Conservation (phyloP, 2,888 invertebrate species). For the Phaedon cochleariae region DNA sequence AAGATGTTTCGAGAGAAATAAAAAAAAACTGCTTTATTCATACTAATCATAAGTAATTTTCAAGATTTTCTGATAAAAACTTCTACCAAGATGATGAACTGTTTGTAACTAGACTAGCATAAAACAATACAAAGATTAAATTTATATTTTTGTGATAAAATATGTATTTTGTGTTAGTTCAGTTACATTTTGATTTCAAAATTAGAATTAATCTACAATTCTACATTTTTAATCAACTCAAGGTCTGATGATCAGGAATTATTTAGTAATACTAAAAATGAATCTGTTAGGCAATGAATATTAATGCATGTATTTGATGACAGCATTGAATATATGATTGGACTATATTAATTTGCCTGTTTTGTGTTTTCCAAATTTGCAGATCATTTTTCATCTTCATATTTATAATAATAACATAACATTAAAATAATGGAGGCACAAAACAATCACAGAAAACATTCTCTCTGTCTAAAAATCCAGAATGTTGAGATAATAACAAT, state of each 20-base stretch:
- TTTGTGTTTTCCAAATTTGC: no score
- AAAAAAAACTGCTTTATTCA: not conserved
- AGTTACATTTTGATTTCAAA: constrained; percentile 2
- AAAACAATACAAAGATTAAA: constrained; percentile 11
- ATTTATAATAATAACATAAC: no score
- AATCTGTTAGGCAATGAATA: not conserved
- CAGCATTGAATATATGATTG: not conserved
- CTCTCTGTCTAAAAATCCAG: no score
- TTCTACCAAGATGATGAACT: not conserved
- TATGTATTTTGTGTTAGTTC: constrained; percentile 12
- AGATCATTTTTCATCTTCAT: no score
- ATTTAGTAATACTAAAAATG: not conserved
- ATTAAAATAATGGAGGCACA: no score
- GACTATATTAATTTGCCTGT: no score
- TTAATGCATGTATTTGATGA: not conserved
- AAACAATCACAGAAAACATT: no score
- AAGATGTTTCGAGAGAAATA: not conserved
- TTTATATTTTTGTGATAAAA: constrained; percentile 26
- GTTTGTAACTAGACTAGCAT: constrained; percentile 5
- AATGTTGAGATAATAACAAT: no score
- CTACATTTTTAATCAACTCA: not conserved
- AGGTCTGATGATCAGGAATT: not conserved
- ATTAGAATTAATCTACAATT: not conserved
- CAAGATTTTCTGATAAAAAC: not conserved
- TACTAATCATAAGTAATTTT: not conserved